Conservation (phyloP, 2,888 invertebrate genomes). For the Oxycera nigricornis region DNA sequence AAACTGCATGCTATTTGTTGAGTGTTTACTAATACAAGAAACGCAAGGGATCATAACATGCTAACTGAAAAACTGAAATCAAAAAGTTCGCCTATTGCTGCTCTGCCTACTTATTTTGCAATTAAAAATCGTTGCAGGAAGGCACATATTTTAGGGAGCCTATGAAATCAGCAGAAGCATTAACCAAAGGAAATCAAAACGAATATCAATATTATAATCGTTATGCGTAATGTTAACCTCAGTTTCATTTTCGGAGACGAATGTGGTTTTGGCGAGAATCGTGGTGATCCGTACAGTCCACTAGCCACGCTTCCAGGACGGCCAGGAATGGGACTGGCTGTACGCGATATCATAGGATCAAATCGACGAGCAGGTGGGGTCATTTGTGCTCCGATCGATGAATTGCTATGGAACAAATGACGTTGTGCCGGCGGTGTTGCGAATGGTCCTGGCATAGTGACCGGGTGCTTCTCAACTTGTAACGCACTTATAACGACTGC, state of each 20-base stretch:
- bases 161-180: conserved; percentile 14
- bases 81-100: too few species aligned
- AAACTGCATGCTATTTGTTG: neutral
- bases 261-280: conserved; percentile 71
- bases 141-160: neutral
- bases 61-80: neutral
- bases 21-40: too few species aligned
- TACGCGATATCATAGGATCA: conserved; percentile 54
- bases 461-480: conserved; percentile 91
- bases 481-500: conserved; percentile 92
- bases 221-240: conserved; percentile 67
- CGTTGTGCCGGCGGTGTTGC: conserved; percentile 73
- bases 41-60: neutral
- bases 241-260: conserved; percentile 92
- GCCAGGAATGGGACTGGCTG: conserved; percentile 67
- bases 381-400: conserved; percentile 67
- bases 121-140: too few species aligned
- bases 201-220: conserved; percentile 24
- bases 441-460: conserved; percentile 85
- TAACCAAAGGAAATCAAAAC: conserved; percentile 33
- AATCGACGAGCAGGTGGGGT: conserved; percentile 73
- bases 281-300: conserved; percentile 67
- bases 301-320: conserved; percentile 70
- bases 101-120: too few species aligned
- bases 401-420: conserved; percentile 67